Base-by-base conservation (phyloP, 2,888 invertebrate genomes). In the Drosophila mulleri region DNA sequence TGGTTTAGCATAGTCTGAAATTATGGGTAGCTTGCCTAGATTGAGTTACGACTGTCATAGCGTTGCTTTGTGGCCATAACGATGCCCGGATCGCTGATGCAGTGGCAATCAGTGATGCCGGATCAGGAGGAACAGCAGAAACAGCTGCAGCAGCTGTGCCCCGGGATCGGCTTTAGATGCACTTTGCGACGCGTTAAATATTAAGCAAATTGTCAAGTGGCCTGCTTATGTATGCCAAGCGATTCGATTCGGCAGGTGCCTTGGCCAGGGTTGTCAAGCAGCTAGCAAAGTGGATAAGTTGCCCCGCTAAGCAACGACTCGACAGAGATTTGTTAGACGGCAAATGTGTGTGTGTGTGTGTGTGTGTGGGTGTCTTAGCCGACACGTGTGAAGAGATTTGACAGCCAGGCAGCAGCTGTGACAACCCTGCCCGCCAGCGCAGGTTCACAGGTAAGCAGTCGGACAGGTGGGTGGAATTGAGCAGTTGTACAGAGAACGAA, bases 271-370 rank as follows among this genome's bases (percentile, higher is more conserved):
- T 57, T 65, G 73, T 61, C 76, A 76, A 41, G 29, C 76, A 75
- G 70, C 63, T 52, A 70, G 59, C 53, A 67, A 80, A 80, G 70
- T 83, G 83, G 69, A 80, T 88, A 83, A 83, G 75, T 76, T 75
- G 87, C 64, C 81, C 64, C 86, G 65, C 81, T 83, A 83, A 83
- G 86, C 88, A 62, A 68, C 58, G 67, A 75, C 52, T 41, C 39
- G 39, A 16, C 39, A 57, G 54, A 65, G 80, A 76, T 70, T 75
- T 76, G 64, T 59, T 64, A 26, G 47, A n/a, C 26, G 3, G 4
- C 64, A 63, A 67, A 72, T 48, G 29, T 23, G 42, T 20, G 44
- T 45, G 42, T 23, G 23, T 23, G 14, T 23, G 35, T 35, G 3
- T 35, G 16, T 2, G 16, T 39, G 39, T 39, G 18, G 6, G 39